Base-by-base conservation (phyloP, 2,797 vertebrate species). In the Megalops cyprinoides region DNA sequence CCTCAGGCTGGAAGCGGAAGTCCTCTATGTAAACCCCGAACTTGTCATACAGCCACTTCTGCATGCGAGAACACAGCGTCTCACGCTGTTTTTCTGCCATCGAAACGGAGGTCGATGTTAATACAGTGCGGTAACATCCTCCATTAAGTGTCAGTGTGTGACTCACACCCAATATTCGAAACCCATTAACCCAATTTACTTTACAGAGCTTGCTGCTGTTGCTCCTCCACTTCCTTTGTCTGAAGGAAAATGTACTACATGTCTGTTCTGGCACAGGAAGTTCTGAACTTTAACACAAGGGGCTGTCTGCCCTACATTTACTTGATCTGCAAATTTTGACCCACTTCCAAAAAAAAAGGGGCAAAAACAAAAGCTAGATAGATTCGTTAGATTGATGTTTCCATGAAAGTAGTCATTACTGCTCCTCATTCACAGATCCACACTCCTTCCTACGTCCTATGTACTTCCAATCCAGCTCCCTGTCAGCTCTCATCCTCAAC, bases 1-100 rank as follows among this genome's bases (percentile, higher is more conserved):
- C 97, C 88, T 97, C 97, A 0, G 96, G 97, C 77, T 99, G 97
- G 88, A 98, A 97, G 82, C 96, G 95, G 86, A 99, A 99, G 86
- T 99, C 97, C 73, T 99, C 97, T 1, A 98, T 91, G 39, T 97
- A 97, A 79, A 95, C 94, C 14, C 96, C 97, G 15, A 97, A 96
- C 51, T 88, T 94, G 23, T 96, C 94, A 0, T 92, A 94, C 76
- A 98, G 91, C 96, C 96, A 97, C 82, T 96, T 98, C 75, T 96
- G 95, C 81, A 96, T 81, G 44, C 94, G 95, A 0, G 93, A 91
- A 42, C 88, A 93, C 56, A 95, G 73, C 0, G 94, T 95, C 82
- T 95, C 92, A 85, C 92, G 91, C 69, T 93, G 94, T 79, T 96
- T 97, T 9, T 98, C 97, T 96, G 86, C 78, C 85, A n/a, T 77